Evolutionary conservation across 2,888 invertebrate genomes (phyloP), one percentile per base, ranked within the genome.

Genomic region (Auanema sp.): DNA sequence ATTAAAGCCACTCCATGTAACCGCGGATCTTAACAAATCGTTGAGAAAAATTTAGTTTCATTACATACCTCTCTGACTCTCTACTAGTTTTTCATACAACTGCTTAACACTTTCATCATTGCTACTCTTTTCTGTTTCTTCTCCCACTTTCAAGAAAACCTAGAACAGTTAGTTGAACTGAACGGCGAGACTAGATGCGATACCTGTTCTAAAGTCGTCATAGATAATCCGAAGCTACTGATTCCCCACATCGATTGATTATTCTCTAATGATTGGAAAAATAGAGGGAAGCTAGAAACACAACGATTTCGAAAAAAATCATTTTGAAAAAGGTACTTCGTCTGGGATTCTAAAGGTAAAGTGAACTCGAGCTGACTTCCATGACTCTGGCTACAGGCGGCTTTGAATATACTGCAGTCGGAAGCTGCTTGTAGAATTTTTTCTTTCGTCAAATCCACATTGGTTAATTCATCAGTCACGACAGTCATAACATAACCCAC

Each of bases 131-230:
- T 56, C 18, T 21, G 24, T 58, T 14, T 23, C 58, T 21, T 64
- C 64, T 25, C 64, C 64, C 3, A 64, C 55, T 25, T 24, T 53
- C 6, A 64, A 24, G 54, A 64, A 64, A 1, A 64, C 64, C 64
- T 64, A 23, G 40, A 43, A n/a, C n/a, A 24, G 14, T 5, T 23
- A 5, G 18, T n/a, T 6, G 14, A 14, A 21, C 52, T 23, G 52
- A 52, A 52, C 12, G 21, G 16, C 51, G 18, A 50, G 18, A n/a
- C 10, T 23, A 52, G 10, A 16, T 8, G 24, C 4, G 25, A 10
- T 1, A 69, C 69, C 60, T 79, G 80, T 53, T 79, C 79, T 21
- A 79, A 66, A 1, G 75, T 77, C 63, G 79, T 79, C 49, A 80
- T 21, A 25, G 71, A 72, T n/a, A 79, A 52, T 40, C 79, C 79